Conservation (phyloP, 2,113 vertebrate genomes). For the Syngnathus typhle region DNA sequence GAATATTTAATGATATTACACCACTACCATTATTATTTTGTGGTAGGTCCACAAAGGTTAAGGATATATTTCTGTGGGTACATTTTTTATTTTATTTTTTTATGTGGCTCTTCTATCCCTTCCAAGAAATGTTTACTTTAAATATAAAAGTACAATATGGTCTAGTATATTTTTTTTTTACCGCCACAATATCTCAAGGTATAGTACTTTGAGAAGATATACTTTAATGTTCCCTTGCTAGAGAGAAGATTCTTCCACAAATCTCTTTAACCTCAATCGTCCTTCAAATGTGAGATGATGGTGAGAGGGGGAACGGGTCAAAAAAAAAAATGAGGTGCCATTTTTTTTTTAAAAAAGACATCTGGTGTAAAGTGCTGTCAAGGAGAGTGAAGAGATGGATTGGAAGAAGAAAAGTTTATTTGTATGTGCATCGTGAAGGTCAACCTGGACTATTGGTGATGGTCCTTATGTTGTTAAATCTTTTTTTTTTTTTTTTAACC, state of each 20-base stretch:
- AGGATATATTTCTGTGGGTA: neutral
- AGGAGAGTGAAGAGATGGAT: constrained; percentile 15
- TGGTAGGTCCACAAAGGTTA: neutral
- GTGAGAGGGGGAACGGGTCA: neutral
- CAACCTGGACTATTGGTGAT: constrained; percentile 17
- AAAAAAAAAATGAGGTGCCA: neutral
- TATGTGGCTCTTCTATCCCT: too few relatives aligned
- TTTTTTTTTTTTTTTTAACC: too few relatives aligned
- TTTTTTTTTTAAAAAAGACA: neutral
- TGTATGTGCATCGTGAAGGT: constrained; percentile 47
- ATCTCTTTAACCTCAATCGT: constrained; percentile 32
- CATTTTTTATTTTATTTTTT: too few relatives aligned
- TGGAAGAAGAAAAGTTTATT: constrained; percentile 21
- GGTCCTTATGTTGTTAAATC: neutral
- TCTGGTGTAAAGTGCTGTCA: constrained; percentile 10
- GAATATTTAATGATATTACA: neutral
- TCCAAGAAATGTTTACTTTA: too few relatives aligned
- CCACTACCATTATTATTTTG: neutral
- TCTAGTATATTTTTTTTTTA: neutral
- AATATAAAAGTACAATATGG: neutral
- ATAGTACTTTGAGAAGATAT: neutral
- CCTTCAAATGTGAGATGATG: constrained; percentile 23
- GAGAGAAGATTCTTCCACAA: constrained; percentile 17
- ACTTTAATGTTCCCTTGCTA: constrained; percentile 5
- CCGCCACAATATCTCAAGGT: neutral